These are phyloP conservation scores for Epinephelus awoara DNA, from an alignment of 2,797 vertebrate genomes.

Conservation along the genomic window DNA sequence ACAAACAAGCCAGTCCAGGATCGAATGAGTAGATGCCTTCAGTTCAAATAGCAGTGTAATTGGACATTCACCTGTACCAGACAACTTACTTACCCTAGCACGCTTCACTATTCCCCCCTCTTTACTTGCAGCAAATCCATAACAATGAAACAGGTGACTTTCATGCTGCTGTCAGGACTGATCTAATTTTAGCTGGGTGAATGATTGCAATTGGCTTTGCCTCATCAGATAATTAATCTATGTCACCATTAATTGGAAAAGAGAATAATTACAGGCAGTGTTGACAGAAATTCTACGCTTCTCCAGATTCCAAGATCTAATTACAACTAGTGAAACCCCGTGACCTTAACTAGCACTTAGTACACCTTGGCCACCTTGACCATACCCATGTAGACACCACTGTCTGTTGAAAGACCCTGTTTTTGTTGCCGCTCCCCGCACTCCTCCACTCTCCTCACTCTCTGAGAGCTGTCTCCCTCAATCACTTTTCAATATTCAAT, in stretches of 20 bases:
- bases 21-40: constrained; percentile 91
- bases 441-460: constrained; percentile 77
- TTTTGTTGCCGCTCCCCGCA: constrained; percentile 88
- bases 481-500: constrained; percentile 99
- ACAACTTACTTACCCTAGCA: constrained; percentile 98
- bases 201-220: constrained; percentile 99
- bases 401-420: constrained; percentile 74
- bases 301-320: constrained; percentile 97
- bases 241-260: constrained; percentile 99
- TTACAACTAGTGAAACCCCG: constrained; percentile 96
- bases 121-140: constrained; percentile 99
- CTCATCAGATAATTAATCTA: constrained; percentile 99
- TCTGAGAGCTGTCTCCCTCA: constrained; percentile 96
- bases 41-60: constrained; percentile 97
- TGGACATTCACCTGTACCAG: constrained; percentile 99
- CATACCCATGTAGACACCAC: constrained; percentile 86
- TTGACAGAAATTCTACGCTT: constrained; percentile 99
- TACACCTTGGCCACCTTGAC: constrained; percentile 93
- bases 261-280: constrained; percentile 99
- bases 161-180: constrained; percentile 99
- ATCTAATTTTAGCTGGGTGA: constrained; percentile 99
- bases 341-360: constrained; percentile 89
- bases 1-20: constrained; percentile 88
- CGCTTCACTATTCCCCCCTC: constrained; percentile 91
- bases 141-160: constrained; percentile 99